These are phyloP conservation scores for Prolemur simus DNA, from an alignment of 2,113 vertebrate species.

Conservation along the genomic window DNA sequence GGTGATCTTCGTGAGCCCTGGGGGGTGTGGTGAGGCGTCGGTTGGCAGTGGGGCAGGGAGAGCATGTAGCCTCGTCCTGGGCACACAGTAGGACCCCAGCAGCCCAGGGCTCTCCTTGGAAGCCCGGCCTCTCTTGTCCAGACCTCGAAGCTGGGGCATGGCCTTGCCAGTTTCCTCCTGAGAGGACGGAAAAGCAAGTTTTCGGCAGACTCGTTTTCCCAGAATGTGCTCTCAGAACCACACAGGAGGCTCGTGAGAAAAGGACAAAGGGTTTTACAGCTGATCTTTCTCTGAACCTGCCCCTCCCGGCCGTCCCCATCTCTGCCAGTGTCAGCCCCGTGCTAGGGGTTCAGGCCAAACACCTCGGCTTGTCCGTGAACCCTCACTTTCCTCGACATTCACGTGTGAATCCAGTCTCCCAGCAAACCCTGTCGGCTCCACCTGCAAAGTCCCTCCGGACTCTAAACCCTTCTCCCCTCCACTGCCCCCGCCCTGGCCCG, in stretches of 20 bases:
- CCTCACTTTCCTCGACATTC: neutral
- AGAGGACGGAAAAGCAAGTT: neutral
- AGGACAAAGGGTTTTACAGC: neutral
- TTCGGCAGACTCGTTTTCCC: neutral
- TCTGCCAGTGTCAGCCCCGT: fast-evolving
- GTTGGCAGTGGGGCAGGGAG: neutral
- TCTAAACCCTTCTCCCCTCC: neutral
- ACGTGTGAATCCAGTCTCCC: neutral
- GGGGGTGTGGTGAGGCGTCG: neutral
- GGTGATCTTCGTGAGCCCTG: neutral
- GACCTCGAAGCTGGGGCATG: neutral
- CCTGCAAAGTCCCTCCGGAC: neutral
- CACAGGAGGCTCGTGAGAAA: neutral
- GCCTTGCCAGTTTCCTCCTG: neutral
- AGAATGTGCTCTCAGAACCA: neutral
- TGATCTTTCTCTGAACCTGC: neutral
- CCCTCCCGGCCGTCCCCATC: neutral
- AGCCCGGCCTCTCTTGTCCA: neutral
- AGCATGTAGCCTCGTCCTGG: fast-evolving
- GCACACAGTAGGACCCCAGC: neutral
- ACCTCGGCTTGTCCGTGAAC: neutral
- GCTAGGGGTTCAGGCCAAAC: neutral
- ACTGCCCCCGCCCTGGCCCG: neutral
- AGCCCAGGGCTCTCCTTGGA: neutral
- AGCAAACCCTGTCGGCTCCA: neutral